A percentile compares a stretch with the other conserved stretches of the same genome.
phyloP scores from a whole-genome alignment of 2,797 vertebrate genomes.

The Pangasius djambal region DNA sequence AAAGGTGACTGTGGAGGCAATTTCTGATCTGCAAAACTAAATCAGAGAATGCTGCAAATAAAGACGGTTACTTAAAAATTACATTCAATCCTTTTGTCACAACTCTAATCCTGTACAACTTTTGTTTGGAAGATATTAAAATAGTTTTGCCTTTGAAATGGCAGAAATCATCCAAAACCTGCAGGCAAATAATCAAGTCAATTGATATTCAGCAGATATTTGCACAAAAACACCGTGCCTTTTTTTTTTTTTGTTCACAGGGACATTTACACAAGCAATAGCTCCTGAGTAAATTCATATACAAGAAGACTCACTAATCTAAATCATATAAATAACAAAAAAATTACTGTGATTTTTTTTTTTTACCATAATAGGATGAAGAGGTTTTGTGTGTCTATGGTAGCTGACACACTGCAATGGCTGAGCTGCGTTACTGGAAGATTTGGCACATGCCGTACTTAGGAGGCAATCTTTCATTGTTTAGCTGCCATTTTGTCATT shows the following conservation, averaged over 20 bases:
- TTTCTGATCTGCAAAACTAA: background rate
- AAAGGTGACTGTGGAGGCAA: conserved; percentile 1
- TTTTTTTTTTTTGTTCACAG: background rate
- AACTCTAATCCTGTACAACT: background rate
- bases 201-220: conserved; percentile 7
- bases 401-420: background rate
- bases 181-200: background rate
- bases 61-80: background rate
- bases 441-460: background rate
- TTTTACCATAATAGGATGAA: background rate
- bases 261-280: background rate
- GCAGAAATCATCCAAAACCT: background rate
- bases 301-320: background rate
- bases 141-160: background rate
- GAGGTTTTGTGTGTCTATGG: background rate
- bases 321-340: background rate
- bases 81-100: background rate
- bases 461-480: background rate
- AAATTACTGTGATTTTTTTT: background rate
- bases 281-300: background rate
- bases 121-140: background rate
- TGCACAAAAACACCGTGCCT: background rate
- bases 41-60: background rate
- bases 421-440: background rate
- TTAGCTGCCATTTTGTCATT: background rate